These are phyloP conservation scores for Daboia siamensis DNA, from an alignment of 2,113 vertebrate species.

Conservation along the genomic window DNA sequence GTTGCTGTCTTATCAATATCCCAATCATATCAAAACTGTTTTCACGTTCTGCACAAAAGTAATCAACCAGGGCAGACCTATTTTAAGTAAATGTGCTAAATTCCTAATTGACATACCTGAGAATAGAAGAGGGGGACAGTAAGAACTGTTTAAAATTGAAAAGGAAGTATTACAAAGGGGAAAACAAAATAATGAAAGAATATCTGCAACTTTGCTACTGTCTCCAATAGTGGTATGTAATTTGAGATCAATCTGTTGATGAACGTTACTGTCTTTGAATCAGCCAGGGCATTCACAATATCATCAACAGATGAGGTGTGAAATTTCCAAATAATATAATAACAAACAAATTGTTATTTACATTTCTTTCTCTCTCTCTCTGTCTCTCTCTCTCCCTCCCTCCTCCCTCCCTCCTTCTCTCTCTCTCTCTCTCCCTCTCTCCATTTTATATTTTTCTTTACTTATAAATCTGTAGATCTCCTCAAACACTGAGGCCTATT, in stretches of 20 bases:
- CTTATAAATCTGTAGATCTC: not conserved
- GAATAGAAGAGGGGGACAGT: not conserved
- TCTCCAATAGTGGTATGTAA: not conserved
- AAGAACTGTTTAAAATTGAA: not conserved
- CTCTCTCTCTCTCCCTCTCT: not conserved
- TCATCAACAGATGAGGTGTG: not conserved
- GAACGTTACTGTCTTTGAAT: not conserved
- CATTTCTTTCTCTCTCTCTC: not conserved
- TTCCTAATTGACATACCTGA: not conserved
- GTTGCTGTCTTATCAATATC: not conserved
- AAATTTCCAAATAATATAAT: not conserved
- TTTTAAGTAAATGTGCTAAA: not conserved
- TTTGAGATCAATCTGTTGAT: not conserved
- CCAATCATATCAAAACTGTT: not conserved
- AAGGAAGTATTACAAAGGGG: not conserved
- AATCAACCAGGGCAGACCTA: not conserved
- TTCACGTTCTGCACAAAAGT: not conserved
- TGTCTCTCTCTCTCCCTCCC: too few species aligned
- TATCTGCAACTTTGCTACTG: not conserved
- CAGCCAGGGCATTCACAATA: not conserved
- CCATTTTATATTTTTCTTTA: not conserved
- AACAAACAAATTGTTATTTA: not conserved
- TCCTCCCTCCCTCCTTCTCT: too few species aligned
- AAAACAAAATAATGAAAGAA: not conserved
- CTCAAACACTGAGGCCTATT: not conserved